Evolutionary conservation across 1,140 invertebrate genomes (phyloP), one percentile per base, ranked within the genome.

Genomic region (Gerris buenoi): DNA sequence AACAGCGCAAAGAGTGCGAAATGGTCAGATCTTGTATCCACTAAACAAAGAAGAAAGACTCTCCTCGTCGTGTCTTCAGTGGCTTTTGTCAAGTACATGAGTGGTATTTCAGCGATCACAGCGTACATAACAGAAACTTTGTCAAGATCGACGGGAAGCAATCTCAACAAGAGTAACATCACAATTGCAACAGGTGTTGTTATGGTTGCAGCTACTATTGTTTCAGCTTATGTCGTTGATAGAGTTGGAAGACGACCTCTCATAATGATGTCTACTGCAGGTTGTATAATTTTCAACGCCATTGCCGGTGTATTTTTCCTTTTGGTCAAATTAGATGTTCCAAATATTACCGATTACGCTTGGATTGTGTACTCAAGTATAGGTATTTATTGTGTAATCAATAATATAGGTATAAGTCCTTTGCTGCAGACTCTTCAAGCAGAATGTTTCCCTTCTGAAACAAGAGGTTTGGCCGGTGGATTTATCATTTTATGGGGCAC

Each of bases 391-490:
- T 75, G 77, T 1, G 65, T 80, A 13, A 71, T 75, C 1, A 77
- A 76, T 64, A 77, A 75, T 15, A 68, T 79, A 26, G 76, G 77
- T 0, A 67, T 81, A 1, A 79, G 79, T 71, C 77, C 79, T 5
- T 69, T 80, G 15, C 74, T 77, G 0, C 70, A 77, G 15, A 78
- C 77, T 5, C 78, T 80, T 59, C 73, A 79, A 46, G 77, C 79
- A 2, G 79, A 81, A 71, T 74, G 79, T 56, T 81, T 81, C 62
- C 70, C 77, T 0, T 75, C 77, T n/a, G 78, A 79, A 62, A 76
- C 80, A 25, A 79, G 79, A 70, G 77, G 76, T 15, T 68, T 77
- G 1, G 79, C 79, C 3, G 77, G 77, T 0, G 75, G 77, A 10
- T 74, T 76, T 60, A 15, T 75, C 78, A 1, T 70, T 80, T 1